These are phyloP conservation scores for Melanotaenia maccullochi DNA, from an alignment of 2,797 vertebrate genomes.

Conservation along the genomic window DNA sequence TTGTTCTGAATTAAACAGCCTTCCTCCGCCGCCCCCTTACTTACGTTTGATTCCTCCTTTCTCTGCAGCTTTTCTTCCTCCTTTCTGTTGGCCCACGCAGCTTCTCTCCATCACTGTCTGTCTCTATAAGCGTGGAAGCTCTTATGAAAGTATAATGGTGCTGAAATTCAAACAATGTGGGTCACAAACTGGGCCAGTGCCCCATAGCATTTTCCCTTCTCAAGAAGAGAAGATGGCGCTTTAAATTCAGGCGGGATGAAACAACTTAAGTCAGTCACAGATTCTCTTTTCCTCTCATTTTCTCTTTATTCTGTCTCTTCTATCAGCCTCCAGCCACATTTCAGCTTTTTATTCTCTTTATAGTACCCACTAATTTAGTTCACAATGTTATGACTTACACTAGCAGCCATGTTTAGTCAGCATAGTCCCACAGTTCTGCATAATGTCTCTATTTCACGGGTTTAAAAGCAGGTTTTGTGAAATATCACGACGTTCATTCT, in stretches of 20 bases:
- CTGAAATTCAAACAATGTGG: conserved; percentile 78
- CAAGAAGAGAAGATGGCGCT: conserved; percentile 83
- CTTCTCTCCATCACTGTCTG: conserved; percentile 73
- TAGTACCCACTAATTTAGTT: conserved; percentile 10
- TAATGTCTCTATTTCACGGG: too few species aligned
- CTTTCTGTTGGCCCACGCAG: conserved; percentile 40
- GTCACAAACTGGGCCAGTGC: conserved; percentile 79
- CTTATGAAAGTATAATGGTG: conserved; percentile 73
- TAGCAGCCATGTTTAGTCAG: background rate
- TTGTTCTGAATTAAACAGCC: conserved; percentile 61
- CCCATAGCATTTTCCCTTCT: conserved; percentile 59
- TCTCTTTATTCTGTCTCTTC: conserved; percentile 7
- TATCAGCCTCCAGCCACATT: background rate
- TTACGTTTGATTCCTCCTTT: conserved; percentile 40
- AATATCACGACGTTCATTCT: too few species aligned
- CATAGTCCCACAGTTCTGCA: background rate
- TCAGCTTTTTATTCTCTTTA: conserved; percentile 3
- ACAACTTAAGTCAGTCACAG: conserved; percentile 42
- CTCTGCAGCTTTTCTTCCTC: conserved; percentile 21
- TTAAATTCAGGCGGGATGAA: conserved; percentile 83
- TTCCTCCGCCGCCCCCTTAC: conserved; percentile 34
- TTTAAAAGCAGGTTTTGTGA: too few species aligned
- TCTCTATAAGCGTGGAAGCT: conserved; percentile 77
- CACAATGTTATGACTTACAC: background rate
- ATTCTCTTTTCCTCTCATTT: conserved; percentile 31